Conservation (phyloP, 2,888 invertebrate species). For the Dolichomitus sp. region DNA sequence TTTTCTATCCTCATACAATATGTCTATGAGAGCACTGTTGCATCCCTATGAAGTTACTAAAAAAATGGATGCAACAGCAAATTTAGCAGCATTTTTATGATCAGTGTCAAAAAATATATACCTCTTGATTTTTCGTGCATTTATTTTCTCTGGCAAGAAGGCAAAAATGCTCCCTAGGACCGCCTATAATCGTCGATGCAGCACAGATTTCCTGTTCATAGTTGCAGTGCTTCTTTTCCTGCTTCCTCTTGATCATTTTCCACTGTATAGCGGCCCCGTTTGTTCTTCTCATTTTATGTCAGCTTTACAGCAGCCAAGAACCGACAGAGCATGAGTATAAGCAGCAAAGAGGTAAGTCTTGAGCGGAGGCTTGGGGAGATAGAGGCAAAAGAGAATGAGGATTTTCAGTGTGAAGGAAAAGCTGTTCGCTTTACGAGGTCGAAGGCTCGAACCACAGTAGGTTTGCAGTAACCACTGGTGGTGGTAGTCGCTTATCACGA, state of each 20-base stretch:
- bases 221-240: slow-evolving; percentile 26
- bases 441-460: slow-evolving; percentile 28
- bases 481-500: neutral
- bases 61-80: neutral
- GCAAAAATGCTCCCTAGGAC: slow-evolving; percentile 3
- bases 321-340: slow-evolving; percentile 40
- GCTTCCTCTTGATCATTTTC: slow-evolving; percentile 42
- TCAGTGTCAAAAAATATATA: neutral
- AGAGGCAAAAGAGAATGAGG: slow-evolving; percentile 34
- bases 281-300: slow-evolving; percentile 56
- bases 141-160: slow-evolving; percentile 2
- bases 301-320: slow-evolving; percentile 34
- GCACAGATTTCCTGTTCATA: slow-evolving; percentile 26
- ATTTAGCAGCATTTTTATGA: slow-evolving; percentile 26
- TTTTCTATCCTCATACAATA: too few relatives aligned
- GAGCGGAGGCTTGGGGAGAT: slow-evolving; percentile 32
- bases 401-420: slow-evolving; percentile 37
- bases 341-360: slow-evolving; percentile 40
- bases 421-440: slow-evolving; percentile 67
- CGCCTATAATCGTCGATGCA: slow-evolving; percentile 34
- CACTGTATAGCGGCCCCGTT: slow-evolving; percentile 43
- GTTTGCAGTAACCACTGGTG: slow-evolving; percentile 38
- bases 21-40: too few relatives aligned
- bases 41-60: too few relatives aligned
- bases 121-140: neutral